phyloP scores from a whole-genome alignment of 2,797 vertebrate species.

The Argyrosomus regius region DNA sequence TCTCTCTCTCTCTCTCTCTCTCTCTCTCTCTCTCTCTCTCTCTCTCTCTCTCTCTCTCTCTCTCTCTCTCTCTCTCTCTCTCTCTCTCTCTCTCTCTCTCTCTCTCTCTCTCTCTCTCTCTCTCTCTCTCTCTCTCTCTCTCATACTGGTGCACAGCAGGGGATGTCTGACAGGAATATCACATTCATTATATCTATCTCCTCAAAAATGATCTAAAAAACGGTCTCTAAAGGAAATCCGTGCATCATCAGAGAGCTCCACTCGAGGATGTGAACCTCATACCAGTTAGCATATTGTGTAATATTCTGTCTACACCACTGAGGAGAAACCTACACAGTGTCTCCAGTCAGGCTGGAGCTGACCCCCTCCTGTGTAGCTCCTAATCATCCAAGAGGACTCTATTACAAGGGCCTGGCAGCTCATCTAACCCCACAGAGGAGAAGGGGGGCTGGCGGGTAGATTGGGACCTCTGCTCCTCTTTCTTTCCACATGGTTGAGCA shows the following conservation, averaged over 20 bases:
- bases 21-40: neutral
- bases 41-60: neutral
- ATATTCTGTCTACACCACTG: slow-evolving; percentile 53
- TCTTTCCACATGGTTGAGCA: slow-evolving; percentile 81
- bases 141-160: slow-evolving; percentile 34
- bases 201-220: slow-evolving; percentile 56
- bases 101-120: neutral
- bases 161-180: slow-evolving; percentile 52
- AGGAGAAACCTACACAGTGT: slow-evolving; percentile 61
- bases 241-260: slow-evolving; percentile 39
- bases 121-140: neutral
- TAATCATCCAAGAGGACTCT: slow-evolving; percentile 98
- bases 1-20: neutral
- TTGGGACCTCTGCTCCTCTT: slow-evolving; percentile 88
- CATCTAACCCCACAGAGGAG: slow-evolving; percentile 88
- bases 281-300: slow-evolving; percentile 54
- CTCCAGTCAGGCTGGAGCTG: slow-evolving; percentile 88
- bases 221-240: slow-evolving; percentile 37
- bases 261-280: slow-evolving; percentile 33
- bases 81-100: neutral
- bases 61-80: neutral
- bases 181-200: slow-evolving; percentile 45
- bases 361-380: slow-evolving; percentile 89
- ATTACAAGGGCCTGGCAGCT: slow-evolving; percentile 95
- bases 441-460: slow-evolving; percentile 82